A percentile compares a stretch with the other conserved stretches of the same genome.
Conservation (phyloP, 2,888 invertebrate species). For the Alitta virens region DNA sequence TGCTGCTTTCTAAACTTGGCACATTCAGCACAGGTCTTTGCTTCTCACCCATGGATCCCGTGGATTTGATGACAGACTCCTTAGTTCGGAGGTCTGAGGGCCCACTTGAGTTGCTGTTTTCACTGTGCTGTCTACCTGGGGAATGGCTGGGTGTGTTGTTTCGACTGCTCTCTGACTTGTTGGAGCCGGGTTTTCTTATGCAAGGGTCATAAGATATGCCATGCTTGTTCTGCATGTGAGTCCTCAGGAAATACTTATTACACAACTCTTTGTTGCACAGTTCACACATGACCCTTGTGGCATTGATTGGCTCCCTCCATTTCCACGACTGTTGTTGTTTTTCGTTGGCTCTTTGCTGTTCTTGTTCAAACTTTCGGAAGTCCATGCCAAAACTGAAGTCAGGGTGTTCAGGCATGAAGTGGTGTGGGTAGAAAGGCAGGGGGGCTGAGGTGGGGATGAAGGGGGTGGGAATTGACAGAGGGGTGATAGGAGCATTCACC, state of each 20-base stretch:
- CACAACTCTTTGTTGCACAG: conserved; percentile 57
- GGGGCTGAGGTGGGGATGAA: conserved; percentile 4
- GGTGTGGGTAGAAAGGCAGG: neutral
- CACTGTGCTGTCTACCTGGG: neutral
- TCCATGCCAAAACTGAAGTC: no score
- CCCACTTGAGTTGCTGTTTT: neutral
- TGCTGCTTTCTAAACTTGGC: neutral
- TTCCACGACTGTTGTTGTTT: conserved; percentile 38
- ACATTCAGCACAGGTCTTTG: no score
- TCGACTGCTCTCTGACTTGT: neutral
- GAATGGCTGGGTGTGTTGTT: neutral
- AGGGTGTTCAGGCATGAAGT: conserved; percentile 14
- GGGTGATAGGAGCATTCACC: neutral
- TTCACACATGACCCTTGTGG: conserved; percentile 51
- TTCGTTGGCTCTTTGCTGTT: neutral
- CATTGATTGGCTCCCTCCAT: conserved; percentile 53
- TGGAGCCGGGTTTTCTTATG: conserved; percentile 31
- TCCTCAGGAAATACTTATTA: conserved; percentile 56
- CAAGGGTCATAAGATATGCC: conserved; percentile 47
- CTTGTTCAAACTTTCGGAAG: neutral
- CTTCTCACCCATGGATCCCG: neutral
- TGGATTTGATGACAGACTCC: neutral
- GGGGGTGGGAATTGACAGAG: conserved; percentile 7
- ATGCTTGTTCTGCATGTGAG: conserved; percentile 56
- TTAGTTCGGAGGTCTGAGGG: neutral